These are phyloP conservation scores for Calycopis cecrops DNA, from an alignment of 1,140 invertebrate genomes.

Conservation along the genomic window DNA sequence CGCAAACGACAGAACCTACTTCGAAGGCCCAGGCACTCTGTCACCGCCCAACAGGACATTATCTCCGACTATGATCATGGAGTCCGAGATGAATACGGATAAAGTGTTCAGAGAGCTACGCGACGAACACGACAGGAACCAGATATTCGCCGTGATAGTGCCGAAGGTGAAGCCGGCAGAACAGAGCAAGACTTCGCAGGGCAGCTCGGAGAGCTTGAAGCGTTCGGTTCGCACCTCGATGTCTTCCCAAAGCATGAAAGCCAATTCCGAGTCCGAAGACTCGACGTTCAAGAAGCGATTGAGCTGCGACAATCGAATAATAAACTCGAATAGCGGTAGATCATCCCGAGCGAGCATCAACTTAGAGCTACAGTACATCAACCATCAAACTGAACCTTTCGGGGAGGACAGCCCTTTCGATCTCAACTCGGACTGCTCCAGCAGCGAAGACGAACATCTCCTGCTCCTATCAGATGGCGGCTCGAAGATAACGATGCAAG, in stretches of 20 bases:
- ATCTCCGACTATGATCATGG: conserved; percentile 64
- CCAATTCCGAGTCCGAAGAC: conserved; percentile 60
- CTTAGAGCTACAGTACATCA: conserved; percentile 60
- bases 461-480: conserved; percentile 66
- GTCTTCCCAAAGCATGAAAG: conserved; percentile 55
- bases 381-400: conserved; percentile 40
- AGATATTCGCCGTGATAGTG: conserved; percentile 70
- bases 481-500: conserved; percentile 69
- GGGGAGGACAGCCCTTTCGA: conserved; percentile 51
- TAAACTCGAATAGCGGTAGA: conserved; percentile 41
- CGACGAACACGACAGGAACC: conserved; percentile 44
- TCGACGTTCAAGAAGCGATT: conserved; percentile 59
- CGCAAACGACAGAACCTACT: conserved; percentile 42
- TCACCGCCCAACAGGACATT: conserved; percentile 68
- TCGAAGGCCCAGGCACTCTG: conserved; percentile 59
- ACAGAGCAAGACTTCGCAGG: conserved; percentile 33
- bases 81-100: conserved; percentile 52
- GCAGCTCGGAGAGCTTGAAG: conserved; percentile 54
- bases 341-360: conserved; percentile 60
- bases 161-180: conserved; percentile 50
- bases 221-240: conserved; percentile 43
- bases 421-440: conserved; percentile 64
- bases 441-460: conserved; percentile 71
- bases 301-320: conserved; percentile 60
- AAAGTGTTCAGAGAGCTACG: conserved; percentile 63